Evolutionary conservation across 92 coral and sea anemone species (phyloP), one percentile per base, ranked within the genome.

Genomic region (Bergia sp.): DNA sequence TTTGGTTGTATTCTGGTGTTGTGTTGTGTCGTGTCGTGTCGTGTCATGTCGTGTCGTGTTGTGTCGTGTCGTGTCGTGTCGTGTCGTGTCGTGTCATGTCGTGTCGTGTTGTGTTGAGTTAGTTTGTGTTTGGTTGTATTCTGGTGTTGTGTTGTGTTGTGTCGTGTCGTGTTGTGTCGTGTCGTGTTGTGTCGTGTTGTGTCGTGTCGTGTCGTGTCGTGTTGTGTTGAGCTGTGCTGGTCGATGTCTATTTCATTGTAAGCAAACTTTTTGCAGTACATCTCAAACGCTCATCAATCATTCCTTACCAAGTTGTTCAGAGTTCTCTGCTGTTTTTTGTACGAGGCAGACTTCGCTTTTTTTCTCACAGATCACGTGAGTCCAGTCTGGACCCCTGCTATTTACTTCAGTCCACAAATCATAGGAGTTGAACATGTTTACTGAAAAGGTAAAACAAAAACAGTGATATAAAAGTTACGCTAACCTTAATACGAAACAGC

Each of bases 301-400:
- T 61, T 7, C 69, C 69, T 61, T 61, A 61, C 69, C 69, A 20
- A 6, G n/a, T 21, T 61, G 69, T 18, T 61, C 58, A 53, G 10
- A 18, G 21, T 61, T 23, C 29, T 61, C 69, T 61, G 21, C 47
- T 15, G 78, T 74, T 74, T 74, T 74, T 47, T 74, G 78, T 1
- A 74, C 44, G 18, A 74, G 78, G 44, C 78, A 74, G n/a, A 38
- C 78, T 39, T 74, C 45, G 9, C 21, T 74, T 38, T 37, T 74
- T 45, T 39, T 10, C 78, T 74, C 78, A 41, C 78, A 74, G 21
- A 74, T 9, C 37, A 29, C 82, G 9, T 16, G 82, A 41, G 1
- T 42, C 82, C 82, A 77, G 58, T 43, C 57, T 10, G 61, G 82
- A 5, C 82, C 82, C 44, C 13, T 43, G 82, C 57, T 44, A 41